Percentiles rank a stretch among this genome's conserved stretches.
Conservation (phyloP, 2,113 vertebrate genomes). For the Dromaius novaehollandiae region DNA sequence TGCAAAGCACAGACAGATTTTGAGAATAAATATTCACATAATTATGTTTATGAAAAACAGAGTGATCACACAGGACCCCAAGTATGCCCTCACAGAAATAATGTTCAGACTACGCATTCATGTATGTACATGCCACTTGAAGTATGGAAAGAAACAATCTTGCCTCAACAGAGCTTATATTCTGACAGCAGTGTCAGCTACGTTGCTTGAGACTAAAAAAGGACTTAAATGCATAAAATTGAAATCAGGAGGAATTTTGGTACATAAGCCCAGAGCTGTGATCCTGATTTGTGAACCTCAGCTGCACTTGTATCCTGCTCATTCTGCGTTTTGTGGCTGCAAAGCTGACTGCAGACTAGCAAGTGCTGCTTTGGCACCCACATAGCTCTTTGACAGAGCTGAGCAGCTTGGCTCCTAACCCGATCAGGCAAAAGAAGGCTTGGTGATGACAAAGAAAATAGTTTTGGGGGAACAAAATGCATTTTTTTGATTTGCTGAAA, state of each 20-base stretch:
- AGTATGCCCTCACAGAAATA: background rate
- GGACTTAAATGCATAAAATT: constrained; percentile 34
- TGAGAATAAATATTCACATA: background rate
- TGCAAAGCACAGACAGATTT: background rate
- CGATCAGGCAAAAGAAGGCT: constrained; percentile 52
- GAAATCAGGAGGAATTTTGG: constrained; percentile 48
- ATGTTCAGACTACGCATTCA: background rate
- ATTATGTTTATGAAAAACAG: background rate
- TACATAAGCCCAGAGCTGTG: constrained; percentile 20
- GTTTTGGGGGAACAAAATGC: background rate
- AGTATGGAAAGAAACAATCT: constrained; percentile 30
- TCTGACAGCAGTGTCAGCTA: constrained; percentile 38
- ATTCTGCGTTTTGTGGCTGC: constrained; percentile 54
- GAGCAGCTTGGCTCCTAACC: constrained; percentile 63
- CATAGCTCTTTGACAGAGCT: constrained; percentile 61
- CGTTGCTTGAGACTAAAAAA: background rate
- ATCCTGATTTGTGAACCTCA: constrained; percentile 64
- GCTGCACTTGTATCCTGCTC: constrained; percentile 60
- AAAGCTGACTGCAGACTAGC: constrained; percentile 64
- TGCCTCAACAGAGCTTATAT: background rate
- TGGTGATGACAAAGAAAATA: constrained; percentile 49
- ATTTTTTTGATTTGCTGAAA: background rate
- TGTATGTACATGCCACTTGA: background rate
- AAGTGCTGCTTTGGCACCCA: constrained; percentile 59
- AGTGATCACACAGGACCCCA: background rate